These are phyloP conservation scores for Microctenopoma stevenorrisi DNA, from an alignment of 2,797 vertebrate species.

Conservation along the genomic window DNA sequence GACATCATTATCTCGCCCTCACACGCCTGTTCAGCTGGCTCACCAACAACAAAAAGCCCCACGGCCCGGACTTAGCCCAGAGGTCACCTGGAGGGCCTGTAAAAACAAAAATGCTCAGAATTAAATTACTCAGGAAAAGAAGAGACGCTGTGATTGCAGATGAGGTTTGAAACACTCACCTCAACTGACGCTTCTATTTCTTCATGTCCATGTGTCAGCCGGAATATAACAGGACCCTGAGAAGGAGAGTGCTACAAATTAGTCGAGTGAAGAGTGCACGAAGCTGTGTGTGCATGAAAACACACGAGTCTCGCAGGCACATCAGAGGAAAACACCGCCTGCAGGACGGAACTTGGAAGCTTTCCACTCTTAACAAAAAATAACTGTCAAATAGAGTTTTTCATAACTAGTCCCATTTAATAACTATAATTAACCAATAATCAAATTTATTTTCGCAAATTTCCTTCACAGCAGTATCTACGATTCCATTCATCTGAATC, in stretches of 20 bases:
- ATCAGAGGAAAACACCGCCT: constrained; percentile 24
- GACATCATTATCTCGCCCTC: constrained; percentile 80
- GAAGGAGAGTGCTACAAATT: constrained; percentile 46
- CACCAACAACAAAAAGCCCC: constrained; percentile 54
- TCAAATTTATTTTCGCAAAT: constrained; percentile 10
- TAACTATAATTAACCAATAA: constrained; percentile 3
- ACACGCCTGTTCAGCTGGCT: constrained; percentile 42
- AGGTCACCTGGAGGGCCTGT: constrained; percentile 73
- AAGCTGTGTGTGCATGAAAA: constrained; percentile 14
- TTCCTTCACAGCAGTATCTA: no score
- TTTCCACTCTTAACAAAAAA: constrained; percentile 32
- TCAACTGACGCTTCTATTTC: constrained; percentile 59
- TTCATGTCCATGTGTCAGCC: constrained; percentile 54
- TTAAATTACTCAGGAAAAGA: not conserved
- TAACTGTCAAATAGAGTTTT: constrained; percentile 18
- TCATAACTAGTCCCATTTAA: constrained; percentile 7
- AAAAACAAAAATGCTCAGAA: constrained; percentile 26
- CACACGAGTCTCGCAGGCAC: constrained; percentile 11
- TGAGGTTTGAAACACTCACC: constrained; percentile 50
- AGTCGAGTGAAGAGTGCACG: constrained; percentile 31
- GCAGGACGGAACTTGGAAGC: constrained; percentile 29
- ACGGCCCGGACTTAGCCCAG: constrained; percentile 39
- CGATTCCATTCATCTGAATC: no score
- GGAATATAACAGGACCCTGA: constrained; percentile 59
- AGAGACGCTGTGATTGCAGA: not conserved